Evolutionary conservation across 2,888 invertebrate genomes (phyloP).

Genomic region (Tinea semifulvella): DNA sequence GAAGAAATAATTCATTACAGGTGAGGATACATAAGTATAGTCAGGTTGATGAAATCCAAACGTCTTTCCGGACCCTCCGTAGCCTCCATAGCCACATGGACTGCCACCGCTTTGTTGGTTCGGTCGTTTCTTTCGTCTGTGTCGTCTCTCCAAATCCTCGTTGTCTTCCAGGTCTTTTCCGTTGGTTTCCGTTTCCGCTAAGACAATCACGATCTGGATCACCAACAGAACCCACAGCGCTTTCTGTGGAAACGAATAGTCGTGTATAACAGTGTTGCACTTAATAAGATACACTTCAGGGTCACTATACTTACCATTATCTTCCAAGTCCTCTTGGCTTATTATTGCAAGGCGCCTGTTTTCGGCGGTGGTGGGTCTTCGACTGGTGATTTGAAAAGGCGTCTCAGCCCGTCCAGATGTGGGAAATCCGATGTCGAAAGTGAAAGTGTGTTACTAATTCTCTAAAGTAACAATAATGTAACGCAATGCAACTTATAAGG

Average conservation of each 20-base stretch:
- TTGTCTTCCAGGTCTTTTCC: slow-evolving; percentile 14
- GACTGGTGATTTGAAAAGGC: slow-evolving; percentile 21
- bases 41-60: slow-evolving; percentile 30
- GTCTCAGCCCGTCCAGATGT: slow-evolving; percentile 23
- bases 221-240: slow-evolving; percentile 28
- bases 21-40: slow-evolving; percentile 47
- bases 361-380: slow-evolving; percentile 21
- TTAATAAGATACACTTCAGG: background rate
- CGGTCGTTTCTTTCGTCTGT: slow-evolving; percentile 31
- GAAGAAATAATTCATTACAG: slow-evolving; percentile 51
- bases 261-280: background rate
- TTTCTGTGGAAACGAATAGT: slow-evolving; percentile 28
- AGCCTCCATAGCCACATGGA: slow-evolving; percentile 28
- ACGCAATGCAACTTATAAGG: slow-evolving; percentile 21
- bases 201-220: slow-evolving; percentile 26
- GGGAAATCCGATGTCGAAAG: slow-evolving; percentile 38
- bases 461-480: slow-evolving; percentile 36
- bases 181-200: slow-evolving; percentile 23
- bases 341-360: slow-evolving; percentile 20
- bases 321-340: background rate
- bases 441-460: slow-evolving; percentile 42
- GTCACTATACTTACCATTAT: slow-evolving; percentile 12
- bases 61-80: slow-evolving; percentile 28
- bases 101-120: slow-evolving; percentile 36
- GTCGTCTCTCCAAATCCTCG: slow-evolving; percentile 39